A percentile compares a stretch with the other conserved stretches of the same genome.
Evolutionary conservation across 1,140 invertebrate genomes (phyloP).

Genomic region (Pseudomyrmex pallidus): DNA sequence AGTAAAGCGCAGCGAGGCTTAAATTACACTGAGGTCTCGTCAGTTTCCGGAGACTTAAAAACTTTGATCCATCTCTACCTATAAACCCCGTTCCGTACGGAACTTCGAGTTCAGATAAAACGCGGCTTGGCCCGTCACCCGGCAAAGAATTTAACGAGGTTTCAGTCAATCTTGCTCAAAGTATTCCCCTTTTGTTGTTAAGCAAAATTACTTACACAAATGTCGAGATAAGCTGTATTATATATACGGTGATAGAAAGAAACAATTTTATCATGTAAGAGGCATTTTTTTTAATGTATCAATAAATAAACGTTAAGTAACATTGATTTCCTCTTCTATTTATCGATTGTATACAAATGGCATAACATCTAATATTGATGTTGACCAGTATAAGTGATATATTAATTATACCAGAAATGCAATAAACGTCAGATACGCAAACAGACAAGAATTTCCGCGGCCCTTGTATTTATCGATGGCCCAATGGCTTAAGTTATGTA

Average conservation of each 20-base stretch:
- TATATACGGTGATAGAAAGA: background rate
- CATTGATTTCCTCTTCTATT: background rate
- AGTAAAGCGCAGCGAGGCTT: slow-evolving; percentile 63
- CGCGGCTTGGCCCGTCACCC: slow-evolving; percentile 59
- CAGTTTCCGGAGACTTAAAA: slow-evolving; percentile 76
- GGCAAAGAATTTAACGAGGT: slow-evolving; percentile 52
- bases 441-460: slow-evolving; percentile 12
- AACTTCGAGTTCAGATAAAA: slow-evolving; percentile 65
- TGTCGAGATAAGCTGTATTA: slow-evolving; percentile 10
- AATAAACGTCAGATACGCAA: slow-evolving; percentile 13
- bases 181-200: slow-evolving; percentile 35
- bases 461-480: slow-evolving; percentile 43
- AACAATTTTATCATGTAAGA: background rate
- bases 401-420: background rate
- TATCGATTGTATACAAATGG: background rate
- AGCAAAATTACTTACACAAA: slow-evolving; percentile 47
- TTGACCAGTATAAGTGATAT: background rate
- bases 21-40: slow-evolving; percentile 72
- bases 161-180: slow-evolving; percentile 56
- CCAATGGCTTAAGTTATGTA: slow-evolving; percentile 27
- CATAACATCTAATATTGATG: no score
- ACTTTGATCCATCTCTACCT: slow-evolving; percentile 75
- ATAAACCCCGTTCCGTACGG: slow-evolving; percentile 59
- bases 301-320: background rate
- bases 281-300: background rate